These are phyloP conservation scores for Tetheella fluctuosa DNA, from an alignment of 2,888 invertebrate species.

Conservation along the genomic window DNA sequence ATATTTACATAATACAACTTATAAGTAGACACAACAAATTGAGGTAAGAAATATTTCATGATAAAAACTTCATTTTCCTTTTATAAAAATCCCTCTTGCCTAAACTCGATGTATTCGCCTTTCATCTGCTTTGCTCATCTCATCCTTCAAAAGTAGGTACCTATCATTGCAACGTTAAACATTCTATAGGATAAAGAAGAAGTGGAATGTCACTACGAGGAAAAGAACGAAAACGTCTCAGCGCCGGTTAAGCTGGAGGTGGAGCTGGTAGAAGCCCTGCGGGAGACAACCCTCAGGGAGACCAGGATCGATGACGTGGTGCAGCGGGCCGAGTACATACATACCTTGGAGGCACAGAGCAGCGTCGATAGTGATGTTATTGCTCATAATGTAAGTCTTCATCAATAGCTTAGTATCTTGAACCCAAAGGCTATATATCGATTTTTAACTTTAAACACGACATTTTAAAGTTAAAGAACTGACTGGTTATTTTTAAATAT, in stretches of 20 bases:
- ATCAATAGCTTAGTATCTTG: neutral
- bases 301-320: conserved; percentile 85
- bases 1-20: no score
- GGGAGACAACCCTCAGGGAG: conserved; percentile 81
- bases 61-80: no score
- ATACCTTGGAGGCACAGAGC: conserved; percentile 79
- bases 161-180: neutral
- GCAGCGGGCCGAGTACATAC: conserved; percentile 72
- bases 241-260: conserved; percentile 62
- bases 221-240: conserved; percentile 74
- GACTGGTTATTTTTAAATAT: no score
- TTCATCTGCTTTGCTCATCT: neutral
- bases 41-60: no score
- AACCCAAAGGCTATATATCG: no score
- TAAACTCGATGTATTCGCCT: neutral
- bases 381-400: conserved; percentile 87
- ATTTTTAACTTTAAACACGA: no score
- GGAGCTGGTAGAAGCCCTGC: conserved; percentile 64
- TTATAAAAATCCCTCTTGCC: no score
- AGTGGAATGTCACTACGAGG: conserved; percentile 79
- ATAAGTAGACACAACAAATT: no score
- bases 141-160: neutral
- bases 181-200: conserved; percentile 72
- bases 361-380: conserved; percentile 85
- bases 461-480: no score